Percentiles rank a stretch among this genome's conserved stretches.
These are phyloP conservation scores for Meteorus colon DNA, from an alignment of 2,888 invertebrate genomes.

Conservation along the genomic window DNA sequence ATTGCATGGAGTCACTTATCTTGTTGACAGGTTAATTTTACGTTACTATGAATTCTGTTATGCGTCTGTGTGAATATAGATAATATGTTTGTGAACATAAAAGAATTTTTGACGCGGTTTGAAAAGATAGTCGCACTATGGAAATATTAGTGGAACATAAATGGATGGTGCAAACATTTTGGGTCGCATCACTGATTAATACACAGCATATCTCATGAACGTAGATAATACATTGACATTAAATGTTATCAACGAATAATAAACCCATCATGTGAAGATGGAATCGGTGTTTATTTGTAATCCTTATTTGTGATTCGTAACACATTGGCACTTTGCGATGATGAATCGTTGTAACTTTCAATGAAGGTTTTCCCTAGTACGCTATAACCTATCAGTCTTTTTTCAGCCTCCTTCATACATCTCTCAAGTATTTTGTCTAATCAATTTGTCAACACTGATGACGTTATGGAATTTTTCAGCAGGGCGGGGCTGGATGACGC, in stretches of 20 bases:
- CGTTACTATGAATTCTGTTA: too few relatives aligned
- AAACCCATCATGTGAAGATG: neutral
- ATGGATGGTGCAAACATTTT: neutral
- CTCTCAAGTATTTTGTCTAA: neutral
- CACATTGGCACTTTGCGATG: neutral
- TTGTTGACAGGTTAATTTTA: neutral
- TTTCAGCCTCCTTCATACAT: neutral
- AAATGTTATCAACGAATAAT: neutral
- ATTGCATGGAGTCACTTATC: neutral
- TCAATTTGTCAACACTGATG: neutral
- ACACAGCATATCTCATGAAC: neutral
- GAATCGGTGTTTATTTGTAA: neutral
- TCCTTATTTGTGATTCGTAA: neutral
- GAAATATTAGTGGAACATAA: neutral
- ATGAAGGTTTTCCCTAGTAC: neutral
- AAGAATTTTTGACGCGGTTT: neutral
- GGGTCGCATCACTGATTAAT: too few relatives aligned
- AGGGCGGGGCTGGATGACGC: conserved; percentile 65
- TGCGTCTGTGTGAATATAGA: too few relatives aligned
- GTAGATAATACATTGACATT: too few relatives aligned
- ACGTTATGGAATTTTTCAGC: conserved; percentile 23
- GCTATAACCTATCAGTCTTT: neutral
- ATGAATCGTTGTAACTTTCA: neutral
- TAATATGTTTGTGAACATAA: neutral
- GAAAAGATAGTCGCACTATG: neutral